These are phyloP conservation scores for Aphelenchoides bicaudatus DNA, from an alignment of 2,888 invertebrate species.

Conservation along the genomic window DNA sequence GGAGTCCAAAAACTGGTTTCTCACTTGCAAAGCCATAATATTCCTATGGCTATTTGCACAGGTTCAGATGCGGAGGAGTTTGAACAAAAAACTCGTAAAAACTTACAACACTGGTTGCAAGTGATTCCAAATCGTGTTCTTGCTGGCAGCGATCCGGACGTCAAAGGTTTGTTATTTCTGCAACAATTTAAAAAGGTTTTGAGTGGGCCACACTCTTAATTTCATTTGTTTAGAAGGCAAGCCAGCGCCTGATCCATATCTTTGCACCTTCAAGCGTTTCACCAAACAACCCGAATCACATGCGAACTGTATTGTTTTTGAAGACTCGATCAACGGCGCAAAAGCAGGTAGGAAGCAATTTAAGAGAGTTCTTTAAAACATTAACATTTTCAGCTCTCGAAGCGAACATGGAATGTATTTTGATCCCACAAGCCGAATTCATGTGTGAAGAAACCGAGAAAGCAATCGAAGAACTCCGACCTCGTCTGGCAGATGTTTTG, in stretches of 20 bases:
- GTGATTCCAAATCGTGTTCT: slow-evolving; percentile 66
- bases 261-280: slow-evolving; percentile 64
- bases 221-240: too few relatives aligned
- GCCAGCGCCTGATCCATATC: slow-evolving; percentile 82
- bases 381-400: slow-evolving; percentile 70
- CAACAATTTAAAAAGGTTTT: too few relatives aligned
- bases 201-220: too few relatives aligned
- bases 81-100: slow-evolving; percentile 63
- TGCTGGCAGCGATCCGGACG: slow-evolving; percentile 67
- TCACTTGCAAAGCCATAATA: slow-evolving; percentile 71
- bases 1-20: slow-evolving; percentile 75
- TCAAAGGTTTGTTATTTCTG: slow-evolving; percentile 68
- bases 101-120: slow-evolving; percentile 38
- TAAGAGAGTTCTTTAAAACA: too few relatives aligned
- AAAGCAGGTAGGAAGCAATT: slow-evolving; percentile 71
- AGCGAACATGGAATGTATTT: slow-evolving; percentile 36
- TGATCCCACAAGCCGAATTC: slow-evolving; percentile 24
- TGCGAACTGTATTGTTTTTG: slow-evolving; percentile 62
- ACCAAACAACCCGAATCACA: slow-evolving; percentile 27
- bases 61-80: slow-evolving; percentile 75
- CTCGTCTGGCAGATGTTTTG: slow-evolving; percentile 47
- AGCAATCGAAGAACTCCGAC: slow-evolving; percentile 63
- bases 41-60: slow-evolving; percentile 82
- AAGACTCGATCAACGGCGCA: slow-evolving; percentile 84
- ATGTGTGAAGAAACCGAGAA: slow-evolving; percentile 69